Base-by-base conservation (phyloP, 2,113 vertebrate species). In the Rhea pennata region DNA sequence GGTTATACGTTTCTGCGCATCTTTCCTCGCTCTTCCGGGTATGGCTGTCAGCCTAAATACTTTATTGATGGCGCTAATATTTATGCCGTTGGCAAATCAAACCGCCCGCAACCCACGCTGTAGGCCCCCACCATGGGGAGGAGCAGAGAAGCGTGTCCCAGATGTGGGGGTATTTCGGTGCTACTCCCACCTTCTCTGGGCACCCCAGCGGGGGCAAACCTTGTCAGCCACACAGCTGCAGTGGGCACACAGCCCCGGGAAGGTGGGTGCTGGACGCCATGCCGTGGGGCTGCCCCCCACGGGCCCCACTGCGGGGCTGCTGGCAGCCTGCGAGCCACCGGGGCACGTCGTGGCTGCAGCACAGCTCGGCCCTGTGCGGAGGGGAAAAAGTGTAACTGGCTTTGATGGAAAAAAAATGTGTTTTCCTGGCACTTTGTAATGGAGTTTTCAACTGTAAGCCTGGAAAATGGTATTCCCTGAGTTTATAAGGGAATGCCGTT, bases 381-480 rank as follows among this genome's bases (percentile, higher is more conserved):
- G 44, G 17, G 72, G 51, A 21, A 87, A 56, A 92, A 90, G 20
- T 62, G 10, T 61, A 69, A 24, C 23, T 46, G 69, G n/a, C 59
- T 86, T 71, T 39, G 40, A 88, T 73, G 88, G 95, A 87, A 94
- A 91, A 87, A 93, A 66, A 53, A 0, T 9, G 75, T 84, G n/a
- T 92, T 80, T 95, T 89, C 96, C 92, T 95, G 97, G 94, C 97
- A 69, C 86, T 82, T 65, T 15, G 59, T 66, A 66, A 85, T 36
- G 86, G 73, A 64, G 84, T 59, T 92, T 90, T 87, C 24, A 71
- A 73, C 67, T 80, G 1, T 74, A 58, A 65, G 90, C 71, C 89
- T 93, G 96, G 94, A 96, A 92, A 95, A 89, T 76, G 95, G 95
- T 91, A 91, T 95, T 96, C 96, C 86, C 92, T 95, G 79, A 66